Evolutionary conservation across 2,888 invertebrate species (phyloP).

Genomic region (Caenorhabditis zanzibari): DNA sequence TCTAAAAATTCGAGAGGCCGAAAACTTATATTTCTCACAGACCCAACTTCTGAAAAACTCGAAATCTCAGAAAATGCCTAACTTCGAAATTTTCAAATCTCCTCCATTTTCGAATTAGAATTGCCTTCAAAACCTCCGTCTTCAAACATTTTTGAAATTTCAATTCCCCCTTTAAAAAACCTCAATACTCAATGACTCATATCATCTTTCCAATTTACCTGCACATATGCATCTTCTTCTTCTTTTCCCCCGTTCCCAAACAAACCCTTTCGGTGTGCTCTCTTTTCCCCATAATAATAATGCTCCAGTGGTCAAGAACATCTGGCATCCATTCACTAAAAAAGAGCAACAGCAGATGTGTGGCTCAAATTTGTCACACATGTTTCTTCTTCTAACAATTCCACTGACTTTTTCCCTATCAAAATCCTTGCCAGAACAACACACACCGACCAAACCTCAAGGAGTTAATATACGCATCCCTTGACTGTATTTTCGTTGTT

Average conservation of each 20-base stretch:
- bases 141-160: background rate
- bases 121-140: too few relatives aligned
- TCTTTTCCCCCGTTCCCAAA: background rate
- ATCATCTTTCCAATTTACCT: conserved; percentile 2
- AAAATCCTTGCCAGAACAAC: conserved; percentile 7
- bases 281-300: too few relatives aligned
- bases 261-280: conserved; percentile 12
- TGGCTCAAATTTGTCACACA: conserved; percentile 33
- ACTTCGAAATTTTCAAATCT: too few relatives aligned
- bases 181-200: background rate
- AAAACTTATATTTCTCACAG: too few relatives aligned
- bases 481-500: background rate
- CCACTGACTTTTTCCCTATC: background rate
- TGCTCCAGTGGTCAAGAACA: conserved; percentile 26
- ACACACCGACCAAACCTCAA: conserved; percentile 48
- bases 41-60: too few relatives aligned
- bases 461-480: conserved; percentile 48
- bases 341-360: conserved; percentile 39
- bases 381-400: conserved; percentile 23
- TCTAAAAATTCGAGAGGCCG: too few relatives aligned
- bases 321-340: too few relatives aligned
- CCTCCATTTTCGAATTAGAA: too few relatives aligned
- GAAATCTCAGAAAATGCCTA: too few relatives aligned
- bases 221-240: conserved; percentile 22
- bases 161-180: background rate